A percentile compares a stretch with the other conserved stretches of the same genome.
phyloP scores from a whole-genome alignment of 2,113 vertebrate species.

The Pseudopodoces humilis region DNA sequence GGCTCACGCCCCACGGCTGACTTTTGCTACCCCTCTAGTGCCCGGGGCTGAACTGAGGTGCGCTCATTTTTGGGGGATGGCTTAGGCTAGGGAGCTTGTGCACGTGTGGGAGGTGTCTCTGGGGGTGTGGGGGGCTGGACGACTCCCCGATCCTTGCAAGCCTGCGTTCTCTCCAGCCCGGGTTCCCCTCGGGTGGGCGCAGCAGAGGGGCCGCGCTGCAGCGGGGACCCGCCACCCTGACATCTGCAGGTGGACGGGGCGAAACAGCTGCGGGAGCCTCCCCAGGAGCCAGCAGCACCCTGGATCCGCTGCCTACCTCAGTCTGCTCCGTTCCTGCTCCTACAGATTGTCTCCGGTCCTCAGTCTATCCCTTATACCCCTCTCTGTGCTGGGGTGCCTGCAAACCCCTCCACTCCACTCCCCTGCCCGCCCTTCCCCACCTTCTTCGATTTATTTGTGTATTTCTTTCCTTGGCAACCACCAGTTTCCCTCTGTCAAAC shows the following conservation, averaged over 20 bases:
- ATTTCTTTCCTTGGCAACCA: slow-evolving; percentile 70
- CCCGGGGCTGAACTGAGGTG: slow-evolving; percentile 16
- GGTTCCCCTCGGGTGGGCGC: slow-evolving; percentile 19
- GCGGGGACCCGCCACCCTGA: slow-evolving; percentile 51
- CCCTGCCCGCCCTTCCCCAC: slow-evolving; percentile 14
- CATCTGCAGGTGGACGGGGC: slow-evolving; percentile 23
- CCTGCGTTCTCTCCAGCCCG: not conserved
- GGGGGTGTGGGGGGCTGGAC: not conserved
- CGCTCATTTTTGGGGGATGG: not conserved
- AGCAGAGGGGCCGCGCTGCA: slow-evolving; percentile 58
- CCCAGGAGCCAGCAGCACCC: not conserved
- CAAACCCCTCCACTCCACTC: not conserved
- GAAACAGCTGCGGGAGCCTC: not conserved
- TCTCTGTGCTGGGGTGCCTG: not conserved
- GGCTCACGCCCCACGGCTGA: not conserved
- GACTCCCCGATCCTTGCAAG: not conserved
- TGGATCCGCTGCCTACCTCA: not conserved
- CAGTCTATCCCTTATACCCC: not conserved
- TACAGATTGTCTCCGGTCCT: not conserved
- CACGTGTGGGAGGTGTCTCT: slow-evolving; percentile 20
- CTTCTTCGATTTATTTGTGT: slow-evolving; percentile 52
- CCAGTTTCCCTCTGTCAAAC: slow-evolving; percentile 50
- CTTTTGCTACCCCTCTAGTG: not conserved
- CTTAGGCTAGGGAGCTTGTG: not conserved
- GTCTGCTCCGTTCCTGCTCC: not conserved